Evolutionary conservation across 2,797 vertebrate species (phyloP).

Genomic region (Myiotriccus ornatus): DNA sequence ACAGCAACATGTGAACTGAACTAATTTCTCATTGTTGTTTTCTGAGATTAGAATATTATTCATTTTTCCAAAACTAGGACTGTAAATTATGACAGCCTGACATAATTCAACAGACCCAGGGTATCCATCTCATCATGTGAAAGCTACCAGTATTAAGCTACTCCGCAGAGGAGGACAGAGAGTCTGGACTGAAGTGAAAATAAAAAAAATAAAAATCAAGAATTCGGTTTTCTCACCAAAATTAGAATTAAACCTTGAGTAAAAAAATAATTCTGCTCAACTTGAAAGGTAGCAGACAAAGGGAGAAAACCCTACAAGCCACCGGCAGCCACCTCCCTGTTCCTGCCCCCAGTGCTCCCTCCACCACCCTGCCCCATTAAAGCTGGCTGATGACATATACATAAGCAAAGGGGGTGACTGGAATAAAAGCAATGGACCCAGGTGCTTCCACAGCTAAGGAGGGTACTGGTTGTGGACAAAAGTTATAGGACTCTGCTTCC

Average conservation of each 20-base stretch:
- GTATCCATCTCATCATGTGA: not conserved
- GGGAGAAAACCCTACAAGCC: not conserved
- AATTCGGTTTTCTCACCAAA: not conserved
- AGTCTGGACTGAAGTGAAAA: not conserved
- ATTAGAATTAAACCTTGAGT: not conserved
- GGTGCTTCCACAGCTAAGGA: not conserved
- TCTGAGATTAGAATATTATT: not conserved
- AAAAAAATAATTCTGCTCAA: not conserved
- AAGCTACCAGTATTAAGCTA: not conserved
- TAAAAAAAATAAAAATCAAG: not conserved
- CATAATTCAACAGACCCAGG: not conserved
- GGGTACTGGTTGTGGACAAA: not conserved
- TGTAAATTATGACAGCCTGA: not conserved
- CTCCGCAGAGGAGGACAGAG: not conserved
- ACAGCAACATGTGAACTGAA: not conserved
- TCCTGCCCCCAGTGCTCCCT: accelerated
- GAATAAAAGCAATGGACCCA: not conserved
- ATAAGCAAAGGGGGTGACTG: accelerated
- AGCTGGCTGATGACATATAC: not conserved
- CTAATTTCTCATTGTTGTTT: not conserved
- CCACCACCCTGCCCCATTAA: not conserved
- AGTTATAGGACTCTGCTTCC: not conserved
- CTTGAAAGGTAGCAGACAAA: not conserved
- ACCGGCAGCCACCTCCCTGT: accelerated
- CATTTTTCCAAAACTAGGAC: not conserved